Base-by-base conservation (phyloP, 2,797 vertebrate species). In the Pelochelys cantorii region DNA sequence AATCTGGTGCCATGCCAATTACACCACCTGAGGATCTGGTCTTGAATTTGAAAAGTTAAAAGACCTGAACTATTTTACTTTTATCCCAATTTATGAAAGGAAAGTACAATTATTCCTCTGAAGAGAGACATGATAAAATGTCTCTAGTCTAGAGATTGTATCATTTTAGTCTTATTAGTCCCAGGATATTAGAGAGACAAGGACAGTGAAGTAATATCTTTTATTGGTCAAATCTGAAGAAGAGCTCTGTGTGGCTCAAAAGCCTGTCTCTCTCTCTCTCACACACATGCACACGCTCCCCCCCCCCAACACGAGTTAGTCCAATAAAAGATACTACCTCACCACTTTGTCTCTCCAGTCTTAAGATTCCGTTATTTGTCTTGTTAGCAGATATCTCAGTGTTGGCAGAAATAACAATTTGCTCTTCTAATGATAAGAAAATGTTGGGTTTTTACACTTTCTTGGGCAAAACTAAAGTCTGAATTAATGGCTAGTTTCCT, bases 371-470 rank as follows among this genome's bases (percentile, higher is more conserved):
- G 22, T 71, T 37, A 37, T 37, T 37, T 71, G 20, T n/a, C 17
- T 34, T 25, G 20, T 34, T 62, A 48, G 78, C 55, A 48, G 54
- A 91, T n/a, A 52, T 84, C 53, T 84, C 74, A 89, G 37, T 20
- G 78, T 1, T 31, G 29, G 71, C 56, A 74, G 81, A 91, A 92
- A 74, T 7, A 85, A 65, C 4, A 85, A 9, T 79, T 93, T 89
- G 4, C 84, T 80, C 59, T 85, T 87, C 55, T 74, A 80, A 34
- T 56, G 5, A 5, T 77, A 82, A 74, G 87, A 87, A 95, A 93
- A 93, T 1, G 10, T 25, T 37, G 48, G 4, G 0, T 56, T 53
- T 74, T 80, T 25, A 56, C n/a, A 7, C 79, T 68, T 83, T 87
- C 80, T 56, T 95, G 86, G 0, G 0, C 85, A 53, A 42, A 93